Base-by-base conservation (phyloP, 2,888 invertebrate genomes). In the Lithosia quadra region DNA sequence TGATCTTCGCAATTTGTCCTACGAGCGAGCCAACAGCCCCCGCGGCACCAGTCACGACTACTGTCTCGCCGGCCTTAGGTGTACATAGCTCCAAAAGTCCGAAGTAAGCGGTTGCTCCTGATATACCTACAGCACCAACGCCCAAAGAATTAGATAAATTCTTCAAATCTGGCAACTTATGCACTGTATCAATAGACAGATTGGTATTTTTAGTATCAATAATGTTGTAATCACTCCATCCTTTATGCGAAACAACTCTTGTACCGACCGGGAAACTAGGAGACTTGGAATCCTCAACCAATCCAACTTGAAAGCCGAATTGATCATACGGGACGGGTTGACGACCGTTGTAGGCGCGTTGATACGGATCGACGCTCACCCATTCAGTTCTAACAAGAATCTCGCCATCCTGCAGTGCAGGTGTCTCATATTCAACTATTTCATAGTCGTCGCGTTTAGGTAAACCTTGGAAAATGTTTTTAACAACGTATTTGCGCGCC, bases 1-100 rank as follows among this genome's bases (percentile, higher is more conserved):
- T 96, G 33, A 97, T 95, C 88, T 97, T 97, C 0, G 96, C 97
- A 64, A 97, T 96, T 89, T 97, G 97, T 2, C 97, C 97, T 0
- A 97, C 97, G 18, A 96, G 84, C 66, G 96, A 96, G 2, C 97
- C 97, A 0, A 97, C 97, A 3, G 97, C 97, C 2, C 97, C 97
- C 0, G 97, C 97, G 4, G 97, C 97, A 0, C 96, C 96, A 3
- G 96, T 96, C 3, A 97, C 96, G 0, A 97, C 96, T 0, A 97
- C 95, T 0, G 96, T 96, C 83, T 97, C 97, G 0, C 97, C 97
- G 0, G 93, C 79, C 88, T 96, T 96, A 0, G 97, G 97, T 61
- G 96, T 88, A 80, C 97, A 97, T 28, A 97, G 79, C 68, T 97
- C 96, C 58, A 96, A 80, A 18, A 97, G 91, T 15, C 97, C 97